Evolutionary conservation across 2,888 invertebrate genomes (phyloP).

Genomic region (Bruchidius siliquastri): DNA sequence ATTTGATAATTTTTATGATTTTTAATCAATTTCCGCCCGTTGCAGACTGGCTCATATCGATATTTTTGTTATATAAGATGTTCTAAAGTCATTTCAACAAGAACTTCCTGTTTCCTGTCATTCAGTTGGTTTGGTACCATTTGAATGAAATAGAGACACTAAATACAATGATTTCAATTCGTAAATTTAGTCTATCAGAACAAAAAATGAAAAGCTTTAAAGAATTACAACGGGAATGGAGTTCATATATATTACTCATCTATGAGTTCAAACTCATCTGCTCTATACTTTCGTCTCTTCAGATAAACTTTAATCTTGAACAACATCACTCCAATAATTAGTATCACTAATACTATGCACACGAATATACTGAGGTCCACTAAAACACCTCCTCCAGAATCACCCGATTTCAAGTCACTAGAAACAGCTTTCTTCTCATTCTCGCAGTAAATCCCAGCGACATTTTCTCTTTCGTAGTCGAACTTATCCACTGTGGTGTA

Average conservation of each 20-base stretch:
- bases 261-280: constrained; percentile 40
- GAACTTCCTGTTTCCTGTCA: too few species aligned
- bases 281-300: constrained; percentile 33
- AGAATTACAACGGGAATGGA: too few species aligned
- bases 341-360: constrained; percentile 17
- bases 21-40: too few species aligned
- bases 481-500: constrained; percentile 36
- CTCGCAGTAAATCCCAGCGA: constrained; percentile 41
- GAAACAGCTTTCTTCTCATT: constrained; percentile 10
- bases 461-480: constrained; percentile 37
- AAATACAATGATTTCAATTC: too few species aligned
- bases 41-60: too few species aligned
- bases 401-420: neutral
- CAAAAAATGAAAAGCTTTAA: too few species aligned
- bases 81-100: too few species aligned
- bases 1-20: too few species aligned
- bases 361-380: constrained; percentile 20
- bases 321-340: constrained; percentile 21
- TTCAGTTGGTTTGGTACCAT: too few species aligned
- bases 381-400: constrained; percentile 7
- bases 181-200: too few species aligned
- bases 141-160: too few species aligned
- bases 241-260: constrained; percentile 13
- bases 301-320: constrained; percentile 31
- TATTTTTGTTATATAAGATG: too few species aligned